phyloP scores from a whole-genome alignment of 1,140 invertebrate genomes.

The Nylanderia fulva region DNA sequence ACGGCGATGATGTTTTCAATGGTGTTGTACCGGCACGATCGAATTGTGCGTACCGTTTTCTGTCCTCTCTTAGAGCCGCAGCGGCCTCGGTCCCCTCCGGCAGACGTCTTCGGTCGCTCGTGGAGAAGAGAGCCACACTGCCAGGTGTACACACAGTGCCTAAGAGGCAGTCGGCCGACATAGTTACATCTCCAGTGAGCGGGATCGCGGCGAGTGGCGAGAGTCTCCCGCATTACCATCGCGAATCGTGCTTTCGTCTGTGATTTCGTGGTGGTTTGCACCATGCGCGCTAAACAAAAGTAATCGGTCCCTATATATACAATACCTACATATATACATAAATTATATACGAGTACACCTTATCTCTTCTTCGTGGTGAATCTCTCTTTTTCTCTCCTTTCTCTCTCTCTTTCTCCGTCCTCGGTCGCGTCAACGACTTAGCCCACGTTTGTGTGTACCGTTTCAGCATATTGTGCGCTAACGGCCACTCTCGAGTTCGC shows the following conservation, averaged over 20 bases:
- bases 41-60: slow-evolving; percentile 85
- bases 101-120: slow-evolving; percentile 84
- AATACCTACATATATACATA: no score
- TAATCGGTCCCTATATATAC: background rate
- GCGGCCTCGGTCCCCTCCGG: slow-evolving; percentile 72
- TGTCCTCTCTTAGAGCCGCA: slow-evolving; percentile 84
- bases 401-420: background rate
- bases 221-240: slow-evolving; percentile 63
- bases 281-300: slow-evolving; percentile 50
- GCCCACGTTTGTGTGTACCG: slow-evolving; percentile 60
- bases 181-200: slow-evolving; percentile 66
- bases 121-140: slow-evolving; percentile 83
- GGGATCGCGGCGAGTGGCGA: slow-evolving; percentile 61
- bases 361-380: background rate
- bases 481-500: slow-evolving; percentile 19
- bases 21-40: slow-evolving; percentile 85
- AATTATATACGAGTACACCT: no score
- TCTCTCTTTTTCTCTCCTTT: background rate
- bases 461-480: slow-evolving; percentile 52
- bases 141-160: slow-evolving; percentile 75
- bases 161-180: slow-evolving; percentile 75
- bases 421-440: background rate
- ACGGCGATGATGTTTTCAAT: slow-evolving; percentile 80
- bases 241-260: slow-evolving; percentile 61
- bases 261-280: slow-evolving; percentile 45